Percentiles rank a stretch among this genome's conserved stretches.
These are phyloP conservation scores for Etia nguti DNA, from an alignment of 2,113 vertebrate species.

Conservation along the genomic window DNA sequence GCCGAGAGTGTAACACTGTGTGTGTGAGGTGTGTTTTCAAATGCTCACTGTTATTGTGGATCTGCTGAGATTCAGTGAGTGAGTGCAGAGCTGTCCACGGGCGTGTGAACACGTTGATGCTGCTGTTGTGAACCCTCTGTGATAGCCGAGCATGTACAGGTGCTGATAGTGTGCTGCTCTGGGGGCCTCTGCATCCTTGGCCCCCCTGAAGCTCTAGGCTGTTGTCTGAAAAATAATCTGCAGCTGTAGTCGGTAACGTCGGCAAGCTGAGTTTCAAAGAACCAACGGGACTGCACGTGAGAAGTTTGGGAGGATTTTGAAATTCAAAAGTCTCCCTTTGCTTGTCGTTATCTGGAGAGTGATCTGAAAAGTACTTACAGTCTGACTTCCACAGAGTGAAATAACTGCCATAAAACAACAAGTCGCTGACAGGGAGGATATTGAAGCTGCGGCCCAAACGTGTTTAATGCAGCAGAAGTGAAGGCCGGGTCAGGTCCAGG, in stretches of 20 bases:
- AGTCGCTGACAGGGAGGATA: background rate
- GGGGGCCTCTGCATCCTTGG: background rate
- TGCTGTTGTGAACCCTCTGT: background rate
- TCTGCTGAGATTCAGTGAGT: background rate
- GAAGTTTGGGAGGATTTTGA: background rate
- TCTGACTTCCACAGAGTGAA: background rate
- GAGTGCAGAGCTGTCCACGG: background rate
- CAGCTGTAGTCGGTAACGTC: background rate
- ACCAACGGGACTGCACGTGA: background rate
- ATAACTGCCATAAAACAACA: background rate
- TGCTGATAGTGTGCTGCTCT: background rate
- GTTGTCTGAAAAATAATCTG: background rate
- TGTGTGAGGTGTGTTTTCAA: background rate
- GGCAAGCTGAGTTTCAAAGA: background rate
- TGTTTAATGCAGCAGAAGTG: background rate
- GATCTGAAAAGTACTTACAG: background rate
- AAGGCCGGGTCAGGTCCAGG: background rate
- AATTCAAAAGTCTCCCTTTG: background rate
- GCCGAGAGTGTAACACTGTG: background rate
- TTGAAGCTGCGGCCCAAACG: background rate
- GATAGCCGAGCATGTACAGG: background rate
- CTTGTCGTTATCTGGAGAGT: background rate
- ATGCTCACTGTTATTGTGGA: background rate
- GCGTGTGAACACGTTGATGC: background rate
- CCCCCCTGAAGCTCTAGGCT: background rate